Conservation (phyloP, 2,797 vertebrate species). For the Helostoma temminkii region DNA sequence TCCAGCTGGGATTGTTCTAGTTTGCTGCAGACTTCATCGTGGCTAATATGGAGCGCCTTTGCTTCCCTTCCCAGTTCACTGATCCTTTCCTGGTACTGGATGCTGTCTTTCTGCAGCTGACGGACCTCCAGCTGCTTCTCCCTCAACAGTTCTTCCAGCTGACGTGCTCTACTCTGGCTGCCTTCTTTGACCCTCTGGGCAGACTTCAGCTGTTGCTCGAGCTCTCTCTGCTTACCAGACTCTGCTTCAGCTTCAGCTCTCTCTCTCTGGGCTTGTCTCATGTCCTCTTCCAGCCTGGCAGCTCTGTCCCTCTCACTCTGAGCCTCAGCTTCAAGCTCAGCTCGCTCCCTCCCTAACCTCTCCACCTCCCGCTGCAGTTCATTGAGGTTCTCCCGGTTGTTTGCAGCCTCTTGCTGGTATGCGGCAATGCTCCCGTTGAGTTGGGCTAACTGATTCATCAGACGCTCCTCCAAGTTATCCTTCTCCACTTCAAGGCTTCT, state of each 20-base stretch:
- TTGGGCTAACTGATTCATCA: constrained; percentile 98
- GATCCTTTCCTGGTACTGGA: constrained; percentile 93
- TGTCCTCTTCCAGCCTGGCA: constrained; percentile 90
- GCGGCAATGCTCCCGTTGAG: constrained; percentile 98
- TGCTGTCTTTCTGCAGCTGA: constrained; percentile 94
- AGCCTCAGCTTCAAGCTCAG: constrained; percentile 80
- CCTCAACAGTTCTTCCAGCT: constrained; percentile 95
- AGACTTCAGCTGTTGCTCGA: constrained; percentile 89
- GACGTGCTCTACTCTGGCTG: constrained; percentile 86
- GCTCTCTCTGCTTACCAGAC: constrained; percentile 86
- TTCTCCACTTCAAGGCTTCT: constrained; percentile 89
- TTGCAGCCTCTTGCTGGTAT: constrained; percentile 93
- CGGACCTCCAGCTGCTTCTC: constrained; percentile 96
- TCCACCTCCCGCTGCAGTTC: constrained; percentile 79
- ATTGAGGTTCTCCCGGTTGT: constrained; percentile 82
- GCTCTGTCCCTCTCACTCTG: constrained; percentile 79
- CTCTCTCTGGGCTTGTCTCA: constrained; percentile 88
- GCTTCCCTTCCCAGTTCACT: constrained; percentile 89
- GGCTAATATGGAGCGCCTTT: constrained; percentile 88
- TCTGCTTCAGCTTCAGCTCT: constrained; percentile 86
- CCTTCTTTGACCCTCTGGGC: constrained; percentile 85
- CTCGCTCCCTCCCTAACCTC: constrained; percentile 78
- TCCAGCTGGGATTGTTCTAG: constrained; percentile 80
- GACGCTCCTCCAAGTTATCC: constrained; percentile 95
- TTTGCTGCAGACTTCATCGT: constrained; percentile 84